A percentile compares a stretch with the other conserved stretches of the same genome.
Conservation (phyloP, 2,888 invertebrate species). For the Aspidapion aeneum region DNA sequence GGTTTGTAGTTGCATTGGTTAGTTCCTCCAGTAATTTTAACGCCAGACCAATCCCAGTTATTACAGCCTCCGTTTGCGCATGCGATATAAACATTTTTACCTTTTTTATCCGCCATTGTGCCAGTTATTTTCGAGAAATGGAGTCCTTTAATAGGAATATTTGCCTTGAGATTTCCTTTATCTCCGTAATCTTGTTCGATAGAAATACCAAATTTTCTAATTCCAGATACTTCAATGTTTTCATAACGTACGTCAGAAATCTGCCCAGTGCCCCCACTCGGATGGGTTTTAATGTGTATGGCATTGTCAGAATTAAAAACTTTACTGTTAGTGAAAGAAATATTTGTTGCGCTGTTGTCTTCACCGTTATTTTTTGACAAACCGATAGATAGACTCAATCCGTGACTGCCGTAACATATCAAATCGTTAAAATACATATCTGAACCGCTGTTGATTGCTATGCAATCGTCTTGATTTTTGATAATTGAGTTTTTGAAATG, state of each 20-base stretch:
- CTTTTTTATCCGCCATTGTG: constrained; percentile 5
- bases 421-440: constrained; percentile 15
- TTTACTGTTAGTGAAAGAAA: background rate
- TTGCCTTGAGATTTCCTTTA: constrained; percentile 12
- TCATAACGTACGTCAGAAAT: constrained; percentile 13
- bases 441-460: constrained; percentile 14
- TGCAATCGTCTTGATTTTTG: constrained; percentile 14
- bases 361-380: background rate
- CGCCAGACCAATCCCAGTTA: too few species aligned
- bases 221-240: constrained; percentile 12
- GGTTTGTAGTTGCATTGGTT: constrained; percentile 16
- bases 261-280: constrained; percentile 9
- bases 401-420: constrained; percentile 19
- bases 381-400: constrained; percentile 16
- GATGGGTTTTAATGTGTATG: constrained; percentile 17
- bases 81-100: constrained; percentile 9
- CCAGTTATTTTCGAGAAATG: too few species aligned
- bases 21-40: constrained; percentile 8
- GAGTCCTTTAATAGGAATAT: constrained; percentile 11
- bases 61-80: constrained; percentile 11
- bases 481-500: background rate
- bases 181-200: constrained; percentile 19
- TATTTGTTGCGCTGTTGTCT: background rate
- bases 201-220: constrained; percentile 13
- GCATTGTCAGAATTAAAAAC: background rate